Conservation (phyloP, 2,797 vertebrate species). For the Bovichtus diacanthus region DNA sequence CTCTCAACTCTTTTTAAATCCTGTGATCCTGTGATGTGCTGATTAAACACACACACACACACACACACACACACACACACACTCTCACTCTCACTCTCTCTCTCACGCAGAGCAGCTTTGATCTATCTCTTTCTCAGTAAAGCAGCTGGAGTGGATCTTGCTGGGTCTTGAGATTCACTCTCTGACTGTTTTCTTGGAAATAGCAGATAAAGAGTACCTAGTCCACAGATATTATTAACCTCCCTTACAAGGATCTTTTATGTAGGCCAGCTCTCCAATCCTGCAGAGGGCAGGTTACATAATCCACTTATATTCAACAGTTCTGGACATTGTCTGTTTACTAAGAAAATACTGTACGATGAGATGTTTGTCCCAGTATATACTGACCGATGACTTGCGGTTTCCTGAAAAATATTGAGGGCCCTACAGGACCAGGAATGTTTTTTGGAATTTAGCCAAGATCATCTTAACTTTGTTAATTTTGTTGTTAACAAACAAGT, state of each 20-base stretch:
- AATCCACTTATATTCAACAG: slow-evolving; percentile 28
- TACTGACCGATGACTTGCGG: background rate
- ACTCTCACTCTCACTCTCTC: background rate
- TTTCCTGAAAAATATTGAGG: no score
- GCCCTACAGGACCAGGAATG: background rate
- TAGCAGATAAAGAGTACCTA: slow-evolving; percentile 32
- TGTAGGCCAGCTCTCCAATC: slow-evolving; percentile 18
- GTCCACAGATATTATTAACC: slow-evolving; percentile 41
- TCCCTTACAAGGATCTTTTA: slow-evolving; percentile 32
- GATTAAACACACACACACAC: slow-evolving; percentile 42
- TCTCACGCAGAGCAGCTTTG: slow-evolving; percentile 43
- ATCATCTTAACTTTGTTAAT: slow-evolving; percentile 2
- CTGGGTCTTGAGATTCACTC: slow-evolving; percentile 51
- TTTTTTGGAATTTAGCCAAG: background rate
- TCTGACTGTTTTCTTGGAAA: slow-evolving; percentile 59
- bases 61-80: background rate
- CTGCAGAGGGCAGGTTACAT: slow-evolving; percentile 21
- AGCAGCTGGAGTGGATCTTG: slow-evolving; percentile 61
- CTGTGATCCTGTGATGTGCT: slow-evolving; percentile 30
- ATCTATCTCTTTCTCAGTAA: slow-evolving; percentile 57
- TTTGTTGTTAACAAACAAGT: no score
- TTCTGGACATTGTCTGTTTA: slow-evolving; percentile 22
- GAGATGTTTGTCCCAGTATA: background rate
- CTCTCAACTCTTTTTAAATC: slow-evolving; percentile 43
- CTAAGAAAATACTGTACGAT: background rate